Percentiles rank a stretch among this genome's conserved stretches.
Evolutionary conservation across 2,888 invertebrate species (phyloP).

Genomic region (Leptarthrus brevirostris): DNA sequence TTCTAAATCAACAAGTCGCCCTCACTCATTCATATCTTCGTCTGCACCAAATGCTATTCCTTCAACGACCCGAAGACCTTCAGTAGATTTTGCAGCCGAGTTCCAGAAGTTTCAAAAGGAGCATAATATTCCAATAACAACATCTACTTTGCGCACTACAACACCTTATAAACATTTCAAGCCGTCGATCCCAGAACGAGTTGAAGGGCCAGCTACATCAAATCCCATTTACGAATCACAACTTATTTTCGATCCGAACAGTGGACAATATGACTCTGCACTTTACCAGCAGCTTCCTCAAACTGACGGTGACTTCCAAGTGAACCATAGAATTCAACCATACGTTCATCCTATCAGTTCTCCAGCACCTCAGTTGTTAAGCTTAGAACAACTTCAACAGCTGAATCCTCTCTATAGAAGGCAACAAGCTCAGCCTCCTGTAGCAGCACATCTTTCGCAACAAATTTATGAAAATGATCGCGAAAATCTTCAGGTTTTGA

Average conservation of each 20-base stretch:
- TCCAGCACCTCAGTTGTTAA: conserved; percentile 68
- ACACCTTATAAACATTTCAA: conserved; percentile 59
- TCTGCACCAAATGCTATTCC: conserved; percentile 59
- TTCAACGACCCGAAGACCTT: conserved; percentile 60
- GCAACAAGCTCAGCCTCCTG: conserved; percentile 58
- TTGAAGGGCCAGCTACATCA: conserved; percentile 64
- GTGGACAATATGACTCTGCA: conserved; percentile 83
- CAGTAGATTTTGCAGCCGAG: conserved; percentile 78
- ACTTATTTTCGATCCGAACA: conserved; percentile 79
- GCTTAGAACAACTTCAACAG: conserved; percentile 72
- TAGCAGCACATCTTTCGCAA: conserved; percentile 63
- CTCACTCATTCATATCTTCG: conserved; percentile 48
- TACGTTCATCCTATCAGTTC: conserved; percentile 72
- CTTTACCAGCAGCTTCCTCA: conserved; percentile 81
- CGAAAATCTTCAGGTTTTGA: conserved; percentile 72
- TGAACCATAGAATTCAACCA: conserved; percentile 81
- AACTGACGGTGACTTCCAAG: conserved; percentile 76
- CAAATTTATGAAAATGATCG: conserved; percentile 72
- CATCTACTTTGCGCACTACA: conserved; percentile 58
- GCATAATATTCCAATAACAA: conserved; percentile 72
- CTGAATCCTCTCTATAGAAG: conserved; percentile 61
- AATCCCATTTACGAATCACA: conserved; percentile 82
- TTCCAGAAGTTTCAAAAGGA: conserved; percentile 80
- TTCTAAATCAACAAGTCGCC: conserved; percentile 60
- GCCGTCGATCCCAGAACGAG: conserved; percentile 62